phyloP scores from a whole-genome alignment of 2,113 vertebrate species.

The Phoenicopterus ruber region DNA sequence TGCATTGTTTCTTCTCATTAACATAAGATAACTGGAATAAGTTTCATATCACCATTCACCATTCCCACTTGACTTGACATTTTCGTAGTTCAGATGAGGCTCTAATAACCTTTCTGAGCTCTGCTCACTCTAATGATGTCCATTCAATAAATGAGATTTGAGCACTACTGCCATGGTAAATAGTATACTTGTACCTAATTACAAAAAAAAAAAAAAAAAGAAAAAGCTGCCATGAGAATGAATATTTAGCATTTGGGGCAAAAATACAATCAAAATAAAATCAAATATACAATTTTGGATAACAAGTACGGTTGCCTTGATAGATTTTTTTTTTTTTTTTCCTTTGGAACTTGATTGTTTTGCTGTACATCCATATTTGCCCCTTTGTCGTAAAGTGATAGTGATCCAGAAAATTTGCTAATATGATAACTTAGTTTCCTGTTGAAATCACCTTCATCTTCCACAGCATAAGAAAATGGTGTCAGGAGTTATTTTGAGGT shows the following conservation, averaged over 20 bases:
- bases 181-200: conserved; percentile 31
- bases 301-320: neutral
- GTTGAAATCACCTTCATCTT: neutral
- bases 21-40: conserved; percentile 50
- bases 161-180: conserved; percentile 15
- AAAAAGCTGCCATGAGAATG: neutral
- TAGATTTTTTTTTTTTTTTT: neutral
- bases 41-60: conserved; percentile 44
- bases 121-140: conserved; percentile 71
- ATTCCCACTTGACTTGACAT: conserved; percentile 67
- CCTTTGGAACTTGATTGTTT: neutral
- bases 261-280: neutral
- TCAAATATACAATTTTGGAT: neutral
- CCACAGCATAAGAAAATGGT: neutral
- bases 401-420: neutral
- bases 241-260: neutral
- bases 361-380: neutral
- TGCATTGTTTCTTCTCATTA: conserved; percentile 67
- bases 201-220: neutral
- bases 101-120: conserved; percentile 70
- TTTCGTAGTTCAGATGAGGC: conserved; percentile 65
- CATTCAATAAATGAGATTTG: conserved; percentile 45
- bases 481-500: neutral
- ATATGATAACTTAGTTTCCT: neutral
- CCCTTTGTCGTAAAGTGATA: neutral